Base-by-base conservation (phyloP, 2,888 invertebrate genomes). In the Papilio gigon region DNA sequence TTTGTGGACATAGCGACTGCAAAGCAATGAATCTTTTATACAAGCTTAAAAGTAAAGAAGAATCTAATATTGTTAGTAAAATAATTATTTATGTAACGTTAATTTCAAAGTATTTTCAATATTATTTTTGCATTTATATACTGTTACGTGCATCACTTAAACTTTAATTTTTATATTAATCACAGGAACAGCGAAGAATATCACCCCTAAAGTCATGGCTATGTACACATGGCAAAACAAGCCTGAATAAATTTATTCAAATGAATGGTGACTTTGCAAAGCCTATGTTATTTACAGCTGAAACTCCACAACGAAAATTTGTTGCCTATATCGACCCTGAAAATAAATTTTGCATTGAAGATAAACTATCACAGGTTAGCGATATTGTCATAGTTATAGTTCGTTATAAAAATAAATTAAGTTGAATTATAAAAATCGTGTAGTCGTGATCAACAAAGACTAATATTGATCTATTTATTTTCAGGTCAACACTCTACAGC, bases 1-100 rank as follows among this genome's bases (percentile, higher is more conserved):
- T 99, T 3, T 98, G 98, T 83, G 99, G 99, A 0, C 99, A 99
- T 84, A 98, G 98, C 71, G 99, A 99, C 84, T 99, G 99, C 85
- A 99, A 98, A 94, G 99, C 99, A 3, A 98, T 99, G 95, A 98
- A 98, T 93, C 93, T 98, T 68, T 91, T 99, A 2, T 97, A 97
- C 84, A 94, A 95, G 78, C 87, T 98, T 67, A 95, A 95, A 79
- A 95, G 96, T 87, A 94, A 95, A 74, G 94, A 96, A 81, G 95
- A 95, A 85, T 94, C 97, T 2, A 90, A 84, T 78, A 76, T 79
- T 71, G 91, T 89, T 77, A 84, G 89, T 81, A 73, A 61, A 42
- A 22, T 6, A 30, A 67, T 59, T 53, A 53, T 61, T 64, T 33
- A 44, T 42, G 35, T 50, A 2, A 22, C 12, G 4, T 4, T 35